Evolutionary conservation across 2,113 vertebrate genomes (phyloP).

Genomic region (Lutjanus erythropterus): DNA sequence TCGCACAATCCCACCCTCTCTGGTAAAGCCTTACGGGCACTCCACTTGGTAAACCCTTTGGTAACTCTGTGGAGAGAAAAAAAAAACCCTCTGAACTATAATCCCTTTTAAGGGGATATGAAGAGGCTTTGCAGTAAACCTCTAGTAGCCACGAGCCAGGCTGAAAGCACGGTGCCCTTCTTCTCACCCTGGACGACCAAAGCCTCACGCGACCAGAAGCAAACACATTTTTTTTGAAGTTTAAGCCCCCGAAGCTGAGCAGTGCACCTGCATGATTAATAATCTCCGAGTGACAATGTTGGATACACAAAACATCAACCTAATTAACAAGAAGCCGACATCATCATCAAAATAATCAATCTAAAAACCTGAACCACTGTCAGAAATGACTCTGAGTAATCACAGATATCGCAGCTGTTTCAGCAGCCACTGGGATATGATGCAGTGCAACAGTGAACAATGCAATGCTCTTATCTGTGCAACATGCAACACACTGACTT

Average conservation of each 20-base stretch:
- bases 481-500: neutral
- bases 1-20: constrained; percentile 48
- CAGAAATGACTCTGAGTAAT: neutral
- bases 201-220: constrained; percentile 14
- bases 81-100: constrained; percentile 61
- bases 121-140: constrained; percentile 75
- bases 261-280: constrained; percentile 22
- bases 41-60: constrained; percentile 61
- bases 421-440: neutral
- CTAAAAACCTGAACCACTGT: constrained; percentile 7
- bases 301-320: constrained; percentile 30
- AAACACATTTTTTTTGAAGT: constrained; percentile 19
- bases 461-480: neutral
- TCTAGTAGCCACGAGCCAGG: constrained; percentile 42
- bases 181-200: constrained; percentile 60
- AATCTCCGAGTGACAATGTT: constrained; percentile 17
- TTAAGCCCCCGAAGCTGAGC: neutral
- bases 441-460: neutral
- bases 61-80: constrained; percentile 55
- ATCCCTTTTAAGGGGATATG: constrained; percentile 82
- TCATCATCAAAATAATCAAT: constrained; percentile 10
- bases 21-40: constrained; percentile 63
- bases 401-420: constrained; percentile 18
- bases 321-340: constrained; percentile 29
- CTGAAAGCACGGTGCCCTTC: constrained; percentile 56